Evolutionary conservation across 2,113 vertebrate genomes (phyloP).

Genomic region (Pipra filicauda): DNA sequence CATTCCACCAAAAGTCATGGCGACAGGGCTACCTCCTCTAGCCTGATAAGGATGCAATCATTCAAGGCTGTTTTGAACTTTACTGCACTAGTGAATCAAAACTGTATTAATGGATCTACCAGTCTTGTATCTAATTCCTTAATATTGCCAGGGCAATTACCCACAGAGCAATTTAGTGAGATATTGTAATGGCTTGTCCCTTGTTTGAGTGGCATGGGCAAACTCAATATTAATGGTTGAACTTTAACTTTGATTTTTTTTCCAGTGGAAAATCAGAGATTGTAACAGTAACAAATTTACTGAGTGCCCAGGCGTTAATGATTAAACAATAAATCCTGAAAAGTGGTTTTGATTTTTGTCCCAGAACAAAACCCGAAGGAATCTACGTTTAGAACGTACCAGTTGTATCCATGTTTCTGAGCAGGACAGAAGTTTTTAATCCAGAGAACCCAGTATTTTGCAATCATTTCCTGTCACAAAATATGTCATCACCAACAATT

Average conservation of each 20-base stretch:
- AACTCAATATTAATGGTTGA: conserved; percentile 11
- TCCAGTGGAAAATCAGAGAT: conserved; percentile 22
- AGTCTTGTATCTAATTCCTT: not conserved
- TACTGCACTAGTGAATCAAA: not conserved
- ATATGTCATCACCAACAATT: conserved; percentile 31
- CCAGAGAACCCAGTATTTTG: not conserved
- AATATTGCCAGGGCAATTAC: not conserved
- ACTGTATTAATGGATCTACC: not conserved
- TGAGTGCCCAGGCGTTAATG: not conserved
- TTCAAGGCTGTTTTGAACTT: not conserved
- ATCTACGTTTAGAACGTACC: not conserved
- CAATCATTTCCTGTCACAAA: conserved; percentile 57
- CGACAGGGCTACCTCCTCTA: not conserved
- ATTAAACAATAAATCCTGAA: conserved; percentile 35
- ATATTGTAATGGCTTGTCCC: not conserved
- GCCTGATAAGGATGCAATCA: not conserved
- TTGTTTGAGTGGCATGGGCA: not conserved
- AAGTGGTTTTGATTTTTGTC: conserved; percentile 28
- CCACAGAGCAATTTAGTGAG: not conserved
- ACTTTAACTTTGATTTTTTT: conserved; percentile 28
- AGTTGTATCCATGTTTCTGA: not conserved
- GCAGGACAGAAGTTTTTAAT: not conserved
- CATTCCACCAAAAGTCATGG: not conserved
- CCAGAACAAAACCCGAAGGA: not conserved
- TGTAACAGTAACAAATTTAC: conserved; percentile 28